Base-by-base conservation (phyloP, 2,888 invertebrate genomes). In the Philereme vetulata region DNA sequence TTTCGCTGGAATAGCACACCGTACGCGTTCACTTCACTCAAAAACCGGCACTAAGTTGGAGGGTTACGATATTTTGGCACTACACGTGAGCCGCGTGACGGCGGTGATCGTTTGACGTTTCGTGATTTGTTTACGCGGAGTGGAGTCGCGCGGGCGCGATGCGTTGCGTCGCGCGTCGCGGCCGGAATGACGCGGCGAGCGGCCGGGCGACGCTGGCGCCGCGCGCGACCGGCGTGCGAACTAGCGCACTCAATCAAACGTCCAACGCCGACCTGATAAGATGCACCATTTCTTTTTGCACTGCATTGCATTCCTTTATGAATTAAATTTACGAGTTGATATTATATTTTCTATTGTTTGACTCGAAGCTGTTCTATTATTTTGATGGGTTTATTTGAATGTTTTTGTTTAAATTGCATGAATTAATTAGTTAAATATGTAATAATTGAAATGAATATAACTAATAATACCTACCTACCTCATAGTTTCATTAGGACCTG, bases 121-220 rank as follows among this genome's bases (percentile, higher is more conserved):
- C 62, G 65, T 60, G 62, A 72, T 66, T 77, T 76, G 80, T 78
- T 77, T 77, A 77, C 79, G 75, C 76, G 76, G 68, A 66, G 70
- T 77, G 64, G 74, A 65, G 70, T 72, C 72, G 76, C 77, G 82
- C 76, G 74, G 72, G 72, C 79, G 80, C 82, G 77, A 77, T 82
- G 85, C 84, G 82, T 72, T 72, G 69, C 78, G 81, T 80, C 83
- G 89, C 89, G 84, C 84, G 89, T 86, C 90, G 87, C 89, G 90
- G 89, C 86, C 87, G 87, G 88, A 89, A 78, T 91, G 90, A 84
- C 89, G 90, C 86, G 88, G 78, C 74, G 78, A 68, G 76, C 74
- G 78, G 73, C 71, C 70, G 73, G 72, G 72, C 81, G 83, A 78
- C 83, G 70, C 76, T 72, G 78, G 81, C 85, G 83, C 84, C 71